phyloP scores from a whole-genome alignment of 2,797 vertebrate species.

The Poeciliopsis turneri region DNA sequence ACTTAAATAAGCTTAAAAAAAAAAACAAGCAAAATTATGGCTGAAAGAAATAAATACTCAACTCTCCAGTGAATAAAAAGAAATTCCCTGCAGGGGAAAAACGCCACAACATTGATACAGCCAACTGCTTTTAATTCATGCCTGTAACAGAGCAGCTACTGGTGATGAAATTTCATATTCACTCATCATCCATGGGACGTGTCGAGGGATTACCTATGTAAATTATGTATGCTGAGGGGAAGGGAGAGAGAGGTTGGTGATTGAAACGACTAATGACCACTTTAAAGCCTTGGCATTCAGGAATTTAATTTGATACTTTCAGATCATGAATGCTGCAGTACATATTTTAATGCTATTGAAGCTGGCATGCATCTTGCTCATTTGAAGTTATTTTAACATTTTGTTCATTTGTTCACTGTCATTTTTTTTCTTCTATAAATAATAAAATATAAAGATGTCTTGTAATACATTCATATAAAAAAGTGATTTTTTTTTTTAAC shows the following conservation, averaged over 20 bases:
- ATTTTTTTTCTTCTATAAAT: background rate
- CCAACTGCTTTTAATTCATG: slow-evolving; percentile 40
- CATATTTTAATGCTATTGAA: background rate
- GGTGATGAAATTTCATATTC: slow-evolving; percentile 73
- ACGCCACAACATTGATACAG: slow-evolving; percentile 23
- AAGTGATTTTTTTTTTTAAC: background rate
- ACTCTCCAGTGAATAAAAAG: background rate
- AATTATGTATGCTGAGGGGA: slow-evolving; percentile 65
- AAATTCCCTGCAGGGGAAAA: background rate
- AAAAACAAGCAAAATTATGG: background rate
- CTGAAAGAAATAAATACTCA: background rate
- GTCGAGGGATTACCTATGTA: slow-evolving; percentile 66
- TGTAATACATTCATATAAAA: background rate
- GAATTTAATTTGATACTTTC: slow-evolving; percentile 24
- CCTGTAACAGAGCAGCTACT: slow-evolving; percentile 57
- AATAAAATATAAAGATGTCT: background rate
- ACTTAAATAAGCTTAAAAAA: slow-evolving; percentile 8
- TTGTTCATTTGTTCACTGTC: background rate
- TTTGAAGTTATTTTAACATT: background rate
- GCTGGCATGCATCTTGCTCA: background rate
- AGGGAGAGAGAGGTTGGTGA: slow-evolving; percentile 25
- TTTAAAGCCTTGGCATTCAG: slow-evolving; percentile 28
- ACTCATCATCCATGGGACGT: slow-evolving; percentile 62
- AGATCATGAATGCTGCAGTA: background rate
- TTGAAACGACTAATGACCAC: slow-evolving; percentile 30